Base-by-base conservation (phyloP, 2,113 vertebrate species). In the Chrysochloris asiatica region DNA sequence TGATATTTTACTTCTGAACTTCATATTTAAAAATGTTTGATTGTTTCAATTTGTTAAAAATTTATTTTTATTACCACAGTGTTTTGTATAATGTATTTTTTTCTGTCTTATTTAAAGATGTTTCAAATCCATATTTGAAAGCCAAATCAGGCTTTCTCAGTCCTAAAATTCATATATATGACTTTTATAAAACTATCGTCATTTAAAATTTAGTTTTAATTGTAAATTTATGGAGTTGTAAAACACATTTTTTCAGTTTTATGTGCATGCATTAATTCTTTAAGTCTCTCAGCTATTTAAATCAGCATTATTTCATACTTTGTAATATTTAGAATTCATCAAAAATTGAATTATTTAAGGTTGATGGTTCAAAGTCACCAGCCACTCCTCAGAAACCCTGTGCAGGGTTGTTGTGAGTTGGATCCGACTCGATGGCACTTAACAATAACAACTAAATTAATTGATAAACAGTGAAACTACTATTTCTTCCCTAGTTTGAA, bases 161-260 rank as follows among this genome's bases (percentile, higher is more conserved):
- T 48, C 86, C 38, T 71, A 52, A 93, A 80, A 80, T 63, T 88
- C 17, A 81, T 89, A 38, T 36, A 38, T 30, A 54, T 79, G 43
- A 67, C 30, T 76, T 65, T 38, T 59, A 83, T 50, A 59, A 38
- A 67, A 52, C 4, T 71, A 88, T 47, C 72, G 26, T 56, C 72
- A 81, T 83, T 77, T 43, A 71, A 88, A 43, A 41, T 50, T 83
- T 93, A 75, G 38, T 76, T 82, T 88, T 81, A 87, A 83, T 88
- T 85, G 30, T 50, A 65, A 80, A 88, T 82, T 38, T 22, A 6
- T 56, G 59, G 8, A 16, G 5, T 72, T 91, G 71, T 43, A 72
- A 6, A 63, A 75, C 75, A 43, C 59, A 54, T 52, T 43, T 90
- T 89, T 83, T 76, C 33, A 24, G 8, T 75, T 41, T 65, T 85